Conservation (phyloP, 2,797 vertebrate genomes). For the Syngnathus acus region DNA sequence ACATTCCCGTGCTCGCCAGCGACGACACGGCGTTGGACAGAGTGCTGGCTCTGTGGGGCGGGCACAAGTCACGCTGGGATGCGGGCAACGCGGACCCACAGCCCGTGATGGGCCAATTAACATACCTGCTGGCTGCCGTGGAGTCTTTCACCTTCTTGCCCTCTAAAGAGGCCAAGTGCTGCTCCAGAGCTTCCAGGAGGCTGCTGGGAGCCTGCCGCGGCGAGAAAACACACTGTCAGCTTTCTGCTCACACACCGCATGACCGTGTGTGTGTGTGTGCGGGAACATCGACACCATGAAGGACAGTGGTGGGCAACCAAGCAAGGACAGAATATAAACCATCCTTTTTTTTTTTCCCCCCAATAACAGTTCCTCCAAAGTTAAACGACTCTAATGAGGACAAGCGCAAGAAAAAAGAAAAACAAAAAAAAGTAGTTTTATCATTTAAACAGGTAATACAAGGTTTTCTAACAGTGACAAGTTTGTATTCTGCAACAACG, state of each 20-base stretch:
- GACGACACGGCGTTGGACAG: slow-evolving; percentile 97
- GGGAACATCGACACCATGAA: slow-evolving; percentile 35
- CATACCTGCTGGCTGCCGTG: slow-evolving; percentile 94
- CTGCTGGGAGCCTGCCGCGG: slow-evolving; percentile 90
- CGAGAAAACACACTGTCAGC: slow-evolving; percentile 38
- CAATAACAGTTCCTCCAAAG: not conserved
- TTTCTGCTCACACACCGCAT: slow-evolving; percentile 10
- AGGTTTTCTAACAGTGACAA: not conserved
- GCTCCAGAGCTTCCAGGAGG: slow-evolving; percentile 97
- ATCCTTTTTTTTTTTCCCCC: not conserved
- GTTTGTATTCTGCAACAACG: not conserved
- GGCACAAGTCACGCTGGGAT: slow-evolving; percentile 12
- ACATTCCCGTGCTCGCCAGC: slow-evolving; percentile 93
- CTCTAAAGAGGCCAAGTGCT: slow-evolving; percentile 97
- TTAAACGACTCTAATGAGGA: not conserved
- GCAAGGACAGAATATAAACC: slow-evolving; percentile 19
- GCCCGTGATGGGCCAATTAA: not conserved
- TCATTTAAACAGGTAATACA: not conserved
- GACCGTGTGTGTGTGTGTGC: not conserved
- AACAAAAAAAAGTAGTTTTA: no score
- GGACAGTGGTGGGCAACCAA: slow-evolving; percentile 57
- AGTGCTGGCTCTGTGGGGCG: slow-evolving; percentile 83
- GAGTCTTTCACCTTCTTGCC: slow-evolving; percentile 99
- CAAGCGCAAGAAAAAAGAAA: no score
- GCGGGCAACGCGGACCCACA: not conserved